Evolutionary conservation across 2,888 invertebrate species (phyloP).

Genomic region (Lasioglossum vierecki): DNA sequence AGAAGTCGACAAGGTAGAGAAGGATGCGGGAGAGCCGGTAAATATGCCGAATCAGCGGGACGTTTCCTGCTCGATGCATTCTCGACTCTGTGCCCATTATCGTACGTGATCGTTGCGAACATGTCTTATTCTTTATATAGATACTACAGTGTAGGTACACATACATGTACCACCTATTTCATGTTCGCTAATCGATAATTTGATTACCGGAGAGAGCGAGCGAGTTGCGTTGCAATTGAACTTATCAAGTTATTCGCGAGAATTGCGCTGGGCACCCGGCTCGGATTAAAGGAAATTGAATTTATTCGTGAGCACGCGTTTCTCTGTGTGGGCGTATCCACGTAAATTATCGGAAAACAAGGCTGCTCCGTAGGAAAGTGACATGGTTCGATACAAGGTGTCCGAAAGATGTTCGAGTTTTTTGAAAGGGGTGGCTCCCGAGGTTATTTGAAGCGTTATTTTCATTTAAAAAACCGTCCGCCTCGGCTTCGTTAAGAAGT

Average conservation of each 20-base stretch:
- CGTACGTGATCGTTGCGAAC: constrained; percentile 51
- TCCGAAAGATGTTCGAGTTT: no score
- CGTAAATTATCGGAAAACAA: neutral
- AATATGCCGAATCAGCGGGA: constrained; percentile 63
- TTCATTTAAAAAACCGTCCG: no score
- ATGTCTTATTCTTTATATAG: constrained; percentile 33
- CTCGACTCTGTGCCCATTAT: constrained; percentile 48
- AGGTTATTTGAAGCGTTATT: no score
- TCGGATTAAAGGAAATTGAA: constrained; percentile 12
- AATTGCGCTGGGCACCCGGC: neutral
- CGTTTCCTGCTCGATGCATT: constrained; percentile 46
- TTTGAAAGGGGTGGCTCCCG: no score
- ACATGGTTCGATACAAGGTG: no score
- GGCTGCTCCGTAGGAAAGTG: neutral
- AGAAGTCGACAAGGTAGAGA: neutral
- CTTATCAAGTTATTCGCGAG: neutral
- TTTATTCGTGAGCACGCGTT: neutral
- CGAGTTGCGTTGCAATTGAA: constrained; percentile 2
- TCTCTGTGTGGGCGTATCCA: neutral
- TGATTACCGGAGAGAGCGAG: constrained; percentile 10
- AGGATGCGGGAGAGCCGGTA: constrained; percentile 24
- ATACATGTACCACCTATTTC: neutral
- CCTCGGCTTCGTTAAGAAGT: neutral
- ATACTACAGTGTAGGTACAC: neutral
- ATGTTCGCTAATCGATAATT: constrained; percentile 36